These are phyloP conservation scores for Agrochola litura DNA, from an alignment of 2,888 invertebrate species.

Conservation along the genomic window DNA sequence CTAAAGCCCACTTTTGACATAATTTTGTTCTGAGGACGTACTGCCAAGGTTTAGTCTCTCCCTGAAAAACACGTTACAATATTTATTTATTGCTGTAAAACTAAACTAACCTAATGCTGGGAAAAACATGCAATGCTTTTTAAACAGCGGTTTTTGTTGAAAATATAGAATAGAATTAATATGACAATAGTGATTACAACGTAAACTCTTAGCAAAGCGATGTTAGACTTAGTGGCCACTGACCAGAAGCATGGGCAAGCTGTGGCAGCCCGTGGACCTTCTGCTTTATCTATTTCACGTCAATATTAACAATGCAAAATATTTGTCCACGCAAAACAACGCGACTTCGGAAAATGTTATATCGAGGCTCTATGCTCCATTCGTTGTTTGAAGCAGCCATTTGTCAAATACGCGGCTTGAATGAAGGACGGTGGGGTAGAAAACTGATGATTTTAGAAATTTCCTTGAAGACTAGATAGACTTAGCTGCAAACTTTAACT, in stretches of 20 bases:
- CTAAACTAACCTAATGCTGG: neutral
- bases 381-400: conserved; percentile 57
- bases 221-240: neutral
- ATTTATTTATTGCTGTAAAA: neutral
- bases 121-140: neutral
- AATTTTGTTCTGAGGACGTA: neutral
- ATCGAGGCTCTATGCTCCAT: conserved; percentile 45
- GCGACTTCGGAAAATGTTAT: conserved; percentile 43
- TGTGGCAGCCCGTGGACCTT: neutral
- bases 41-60: neutral
- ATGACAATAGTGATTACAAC: neutral
- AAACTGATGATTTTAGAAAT: conserved; percentile 19
- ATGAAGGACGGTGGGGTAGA: neutral
- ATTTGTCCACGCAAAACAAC: conserved; percentile 37
- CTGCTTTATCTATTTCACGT: conserved; percentile 2
- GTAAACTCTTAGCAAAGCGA: neutral
- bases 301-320: conserved; percentile 56
- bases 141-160: neutral
- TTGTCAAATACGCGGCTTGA: conserved; percentile 54
- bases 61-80: neutral
- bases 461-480: neutral
- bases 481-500: neutral
- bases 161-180: neutral
- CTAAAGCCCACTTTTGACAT: neutral
- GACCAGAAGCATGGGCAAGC: neutral